phyloP scores from a whole-genome alignment of 2,113 vertebrate genomes.

The Odocoileus hemionus region DNA sequence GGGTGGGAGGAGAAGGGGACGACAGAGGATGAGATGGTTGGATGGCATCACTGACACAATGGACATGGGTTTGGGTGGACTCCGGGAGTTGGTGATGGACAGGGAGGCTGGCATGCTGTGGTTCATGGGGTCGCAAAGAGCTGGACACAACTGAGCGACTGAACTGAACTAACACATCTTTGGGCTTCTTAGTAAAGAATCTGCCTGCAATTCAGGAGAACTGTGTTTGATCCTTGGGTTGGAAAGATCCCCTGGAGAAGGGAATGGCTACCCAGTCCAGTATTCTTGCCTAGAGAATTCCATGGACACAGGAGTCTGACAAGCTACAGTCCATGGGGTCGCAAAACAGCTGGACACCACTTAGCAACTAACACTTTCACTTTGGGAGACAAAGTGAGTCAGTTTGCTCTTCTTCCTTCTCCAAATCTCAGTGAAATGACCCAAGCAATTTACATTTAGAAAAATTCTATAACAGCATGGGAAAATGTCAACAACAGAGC shows the following conservation, averaged over 20 bases:
- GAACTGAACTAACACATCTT: background rate
- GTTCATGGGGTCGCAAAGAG: no score
- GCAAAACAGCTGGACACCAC: background rate
- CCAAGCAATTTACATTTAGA: background rate
- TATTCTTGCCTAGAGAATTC: background rate
- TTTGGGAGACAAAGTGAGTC: background rate
- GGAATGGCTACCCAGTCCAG: background rate
- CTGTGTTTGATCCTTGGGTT: background rate
- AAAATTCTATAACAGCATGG: background rate
- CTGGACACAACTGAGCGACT: no score
- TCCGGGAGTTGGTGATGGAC: no score
- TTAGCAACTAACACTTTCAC: background rate
- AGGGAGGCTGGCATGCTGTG: no score
- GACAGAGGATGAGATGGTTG: no score
- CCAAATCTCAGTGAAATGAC: background rate
- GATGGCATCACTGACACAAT: no score
- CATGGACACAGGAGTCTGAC: background rate
- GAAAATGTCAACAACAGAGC: slow-evolving; percentile 9
- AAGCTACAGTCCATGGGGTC: background rate
- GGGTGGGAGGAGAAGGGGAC: no score
- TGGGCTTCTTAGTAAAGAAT: background rate
- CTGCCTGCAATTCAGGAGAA: background rate
- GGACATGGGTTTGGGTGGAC: no score
- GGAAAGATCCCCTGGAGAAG: background rate
- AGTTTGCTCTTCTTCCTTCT: background rate